Conservation (phyloP, 2,888 invertebrate species). For the Horisme vitalbata region DNA sequence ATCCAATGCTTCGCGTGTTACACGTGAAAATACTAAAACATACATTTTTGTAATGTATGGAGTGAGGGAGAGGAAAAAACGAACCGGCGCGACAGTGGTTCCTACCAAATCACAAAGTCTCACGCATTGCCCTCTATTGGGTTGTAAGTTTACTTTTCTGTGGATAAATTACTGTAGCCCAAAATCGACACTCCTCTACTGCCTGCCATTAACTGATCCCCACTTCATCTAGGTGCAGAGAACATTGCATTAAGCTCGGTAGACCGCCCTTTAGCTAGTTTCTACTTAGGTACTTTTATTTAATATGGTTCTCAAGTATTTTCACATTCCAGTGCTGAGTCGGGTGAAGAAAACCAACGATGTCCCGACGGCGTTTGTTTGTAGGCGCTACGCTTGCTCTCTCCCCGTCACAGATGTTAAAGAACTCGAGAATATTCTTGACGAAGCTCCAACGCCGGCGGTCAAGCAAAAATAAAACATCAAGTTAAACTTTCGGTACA, state of each 20-base stretch:
- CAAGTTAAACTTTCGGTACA: not conserved
- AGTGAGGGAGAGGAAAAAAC: no score
- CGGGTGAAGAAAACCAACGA: slow-evolving; percentile 82
- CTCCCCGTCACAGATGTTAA: slow-evolving; percentile 87
- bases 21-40: no score
- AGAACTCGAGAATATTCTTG: slow-evolving; percentile 84
- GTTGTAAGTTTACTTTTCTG: no score
- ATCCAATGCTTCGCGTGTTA: no score
- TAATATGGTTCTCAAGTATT: not conserved
- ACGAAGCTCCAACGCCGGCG: slow-evolving; percentile 51
- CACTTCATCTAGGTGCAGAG: slow-evolving; percentile 1
- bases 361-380: slow-evolving; percentile 89
- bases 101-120: no score
- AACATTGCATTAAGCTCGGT: slow-evolving; percentile 6
- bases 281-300: not conserved
- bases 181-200: not conserved
- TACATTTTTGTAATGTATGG: no score
- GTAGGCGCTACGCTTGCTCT: slow-evolving; percentile 88
- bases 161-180: no score
- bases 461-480: slow-evolving; percentile 34
- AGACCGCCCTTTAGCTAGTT: slow-evolving; percentile 3
- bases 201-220: not conserved
- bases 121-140: no score
- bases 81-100: no score
- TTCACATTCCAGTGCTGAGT: slow-evolving; percentile 59